A percentile compares a stretch with the other conserved stretches of the same genome.
Conservation (phyloP, 2,113 vertebrate species). For the Engystomops pustulosus region DNA sequence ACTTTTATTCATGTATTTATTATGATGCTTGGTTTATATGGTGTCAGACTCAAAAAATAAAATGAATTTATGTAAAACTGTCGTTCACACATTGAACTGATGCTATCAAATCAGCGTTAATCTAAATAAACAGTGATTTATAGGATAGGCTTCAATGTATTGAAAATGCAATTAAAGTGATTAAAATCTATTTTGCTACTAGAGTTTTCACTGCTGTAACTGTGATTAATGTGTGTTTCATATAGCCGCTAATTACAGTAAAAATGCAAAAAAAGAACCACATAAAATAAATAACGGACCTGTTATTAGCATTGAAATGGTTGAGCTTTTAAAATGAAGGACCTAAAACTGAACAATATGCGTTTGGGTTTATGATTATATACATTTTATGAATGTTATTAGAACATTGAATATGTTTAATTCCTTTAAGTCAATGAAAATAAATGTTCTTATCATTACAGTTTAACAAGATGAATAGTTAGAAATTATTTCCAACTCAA, state of each 20-base stretch:
- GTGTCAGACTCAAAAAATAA: constrained; percentile 33
- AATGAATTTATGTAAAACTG: constrained; percentile 39
- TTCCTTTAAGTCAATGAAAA: constrained; percentile 14
- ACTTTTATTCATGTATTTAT: constrained; percentile 11
- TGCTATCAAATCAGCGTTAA: constrained; percentile 41
- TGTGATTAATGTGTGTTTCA: constrained; percentile 45
- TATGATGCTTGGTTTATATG: constrained; percentile 8
- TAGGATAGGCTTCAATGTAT: constrained; percentile 13
- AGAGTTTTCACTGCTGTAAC: constrained; percentile 24
- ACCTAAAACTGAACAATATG: neutral
- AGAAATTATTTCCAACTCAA: neutral
- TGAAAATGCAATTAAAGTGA: constrained; percentile 39
- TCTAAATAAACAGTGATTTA: constrained; percentile 44
- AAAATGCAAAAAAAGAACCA: constrained; percentile 10
- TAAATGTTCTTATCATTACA: neutral
- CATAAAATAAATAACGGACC: constrained; percentile 37
- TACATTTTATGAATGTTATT: constrained; percentile 27
- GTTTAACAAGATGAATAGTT: neutral
- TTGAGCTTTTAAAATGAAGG: constrained; percentile 11
- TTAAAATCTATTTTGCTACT: constrained; percentile 49
- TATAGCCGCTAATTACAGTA: constrained; percentile 27
- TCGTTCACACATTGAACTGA: constrained; percentile 26
- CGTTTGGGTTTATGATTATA: constrained; percentile 36
- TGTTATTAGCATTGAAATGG: constrained; percentile 18
- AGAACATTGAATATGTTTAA: neutral